Base-by-base conservation (phyloP, 2,888 invertebrate genomes). In the Nemotelus pantherinus region DNA sequence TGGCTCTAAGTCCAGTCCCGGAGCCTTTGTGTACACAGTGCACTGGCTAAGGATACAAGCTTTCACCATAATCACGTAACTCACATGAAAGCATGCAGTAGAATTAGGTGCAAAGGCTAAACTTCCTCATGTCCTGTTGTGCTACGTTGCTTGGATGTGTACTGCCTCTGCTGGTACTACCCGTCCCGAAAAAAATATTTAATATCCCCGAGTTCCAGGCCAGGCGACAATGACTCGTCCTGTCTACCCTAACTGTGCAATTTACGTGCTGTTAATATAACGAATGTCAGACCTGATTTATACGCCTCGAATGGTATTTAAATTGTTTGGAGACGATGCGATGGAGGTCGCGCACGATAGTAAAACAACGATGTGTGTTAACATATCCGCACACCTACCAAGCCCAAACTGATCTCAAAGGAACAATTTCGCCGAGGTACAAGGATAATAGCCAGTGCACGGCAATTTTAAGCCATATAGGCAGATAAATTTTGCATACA, bases 231-330 rank as follows among this genome's bases (percentile, higher is more conserved):
- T 43, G 9, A n/a, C n/a, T 47, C 1, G 45, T 2, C 2, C 3
- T n/a, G 58, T 7, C 65, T 65, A 50, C 70, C n/a, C 6, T 53
- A 67, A 71, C 68, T 60, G 72, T 78, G 78, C 76, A 78, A 78
- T 78, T 78, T 78, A 77, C 78, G 78, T 77, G 65, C 78, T 78
- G 78, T 78, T 78, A 78, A 78, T 78, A 78, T 78, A 78, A 78
- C 72, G 76, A 64, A 76, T 77, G 76, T 78, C 78, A 76, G 53
- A 67, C 57, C 64, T 78, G 78, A 78, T 78, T 78, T 78, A 78
- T 78, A 78, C 77, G 57, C 60, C 65, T 60, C 55, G 71, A 78
- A 77, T 76, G 78, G 71, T 76, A 78, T 78, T 78, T 78, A 78
- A 78, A 78, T 77, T 77, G 78, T 78, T 78, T 78, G 71, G 57